Percentiles rank a stretch among this genome's conserved stretches.
These are phyloP conservation scores for Heteromormyrus szaboi DNA, from an alignment of 2,797 vertebrate species.

Conservation along the genomic window DNA sequence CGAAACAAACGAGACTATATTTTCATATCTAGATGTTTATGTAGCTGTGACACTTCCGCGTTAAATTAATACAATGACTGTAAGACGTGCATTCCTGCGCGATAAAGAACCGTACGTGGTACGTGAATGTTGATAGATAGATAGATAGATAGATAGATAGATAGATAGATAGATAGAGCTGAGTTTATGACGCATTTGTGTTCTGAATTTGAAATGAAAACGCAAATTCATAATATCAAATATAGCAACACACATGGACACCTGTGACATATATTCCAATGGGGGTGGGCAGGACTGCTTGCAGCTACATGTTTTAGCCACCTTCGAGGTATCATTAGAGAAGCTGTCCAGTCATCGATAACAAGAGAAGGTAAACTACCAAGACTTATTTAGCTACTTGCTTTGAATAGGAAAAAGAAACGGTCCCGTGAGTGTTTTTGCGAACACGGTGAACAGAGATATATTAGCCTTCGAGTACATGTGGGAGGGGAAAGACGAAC, in stretches of 20 bases:
- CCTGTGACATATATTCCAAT: neutral
- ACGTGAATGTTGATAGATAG: neutral
- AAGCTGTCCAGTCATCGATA: neutral
- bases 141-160: neutral
- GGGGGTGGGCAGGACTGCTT: neutral
- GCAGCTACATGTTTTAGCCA: neutral
- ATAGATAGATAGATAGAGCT: neutral
- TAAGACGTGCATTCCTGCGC: neutral
- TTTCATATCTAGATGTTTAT: neutral
- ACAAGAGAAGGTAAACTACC: neutral
- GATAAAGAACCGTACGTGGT: neutral
- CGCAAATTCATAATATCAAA: neutral
- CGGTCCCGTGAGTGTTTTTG: neutral
- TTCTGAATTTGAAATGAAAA: neutral
- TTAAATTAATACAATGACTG: neutral
- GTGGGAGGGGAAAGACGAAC: neutral
- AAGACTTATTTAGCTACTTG: neutral
- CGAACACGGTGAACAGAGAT: neutral
- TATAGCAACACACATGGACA: neutral
- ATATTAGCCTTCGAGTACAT: neutral
- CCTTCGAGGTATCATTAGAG: neutral
- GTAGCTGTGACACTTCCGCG: neutral
- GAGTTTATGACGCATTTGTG: neutral
- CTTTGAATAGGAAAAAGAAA: neutral
- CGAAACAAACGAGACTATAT: neutral